Evolutionary conservation across 2,797 vertebrate species (phyloP), one percentile per base, ranked within the genome.

Genomic region (Crocodylus rhombifer): DNA sequence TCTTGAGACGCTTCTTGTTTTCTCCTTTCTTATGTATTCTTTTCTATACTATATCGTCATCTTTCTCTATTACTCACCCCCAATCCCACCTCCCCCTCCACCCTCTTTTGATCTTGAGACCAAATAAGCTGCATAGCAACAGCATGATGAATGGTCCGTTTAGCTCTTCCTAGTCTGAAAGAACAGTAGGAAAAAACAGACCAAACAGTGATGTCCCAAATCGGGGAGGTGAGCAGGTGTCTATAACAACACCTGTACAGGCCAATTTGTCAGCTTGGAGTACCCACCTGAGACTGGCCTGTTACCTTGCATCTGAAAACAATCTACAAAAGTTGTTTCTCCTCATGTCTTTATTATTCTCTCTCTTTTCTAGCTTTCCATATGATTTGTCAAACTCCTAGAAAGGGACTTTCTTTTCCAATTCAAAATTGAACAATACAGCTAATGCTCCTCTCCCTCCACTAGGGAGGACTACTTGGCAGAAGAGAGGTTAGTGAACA

Each of bases 291-390:
- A 51, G 42, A 51, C 80, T 91, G 84, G 89, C 84, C 89, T 69
- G 73, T 87, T 78, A 86, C 82, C 76, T 78, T 78, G 78, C 81
- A 86, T 57, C 55, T 76, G 51, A 93, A 83, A 25, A 28, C 75
- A 91, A 94, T 88, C 83, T 91, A 80, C 51, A 28, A 87, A 60
- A 84, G 21, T 82, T 90, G 82, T 80, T 71, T 91, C 86, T 90
- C 42, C 42, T 51, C 42, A 51, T 51, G 42, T 80, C 76, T 93
- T 0, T 0, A 57, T 82, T 42, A 91, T 91, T 78, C 78, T 92
- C 73, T 90, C 28, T 10, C 26, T 71, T 86, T 80, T 33, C 15
- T 42, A 89, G 3, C n/a, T 86, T 64, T 82, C 42, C 42, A 51
- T 51, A 51, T 51, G 42, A 51, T 51, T 51, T 10, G 42, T 51